Conservation (phyloP, 2,888 invertebrate genomes). For the Nomada ruficornis region DNA sequence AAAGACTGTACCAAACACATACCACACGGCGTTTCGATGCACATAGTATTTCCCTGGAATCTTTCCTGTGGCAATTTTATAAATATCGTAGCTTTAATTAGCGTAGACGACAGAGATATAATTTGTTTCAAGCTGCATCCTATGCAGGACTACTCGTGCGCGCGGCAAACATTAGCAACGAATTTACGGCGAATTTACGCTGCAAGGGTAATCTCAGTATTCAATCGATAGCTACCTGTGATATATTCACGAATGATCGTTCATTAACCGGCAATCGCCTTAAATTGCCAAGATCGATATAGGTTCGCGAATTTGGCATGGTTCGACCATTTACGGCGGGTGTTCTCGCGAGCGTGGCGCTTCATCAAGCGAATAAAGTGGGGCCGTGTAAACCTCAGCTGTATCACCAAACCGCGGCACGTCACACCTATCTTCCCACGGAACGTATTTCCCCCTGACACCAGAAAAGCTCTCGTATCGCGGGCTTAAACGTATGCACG, state of each 20-base stretch:
- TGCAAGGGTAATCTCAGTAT: not conserved
- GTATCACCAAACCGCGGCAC: slow-evolving; percentile 21
- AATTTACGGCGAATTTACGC: not conserved
- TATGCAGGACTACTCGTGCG: not conserved
- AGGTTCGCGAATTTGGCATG: slow-evolving; percentile 34
- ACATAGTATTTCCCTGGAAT: too few relatives aligned
- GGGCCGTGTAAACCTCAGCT: slow-evolving; percentile 29
- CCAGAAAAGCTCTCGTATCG: not conserved
- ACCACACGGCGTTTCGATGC: too few relatives aligned
- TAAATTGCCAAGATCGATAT: slow-evolving; percentile 26
- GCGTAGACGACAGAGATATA: not conserved
- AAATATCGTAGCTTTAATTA: not conserved
- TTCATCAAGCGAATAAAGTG: slow-evolving; percentile 47
- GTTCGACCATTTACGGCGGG: slow-evolving; percentile 7
- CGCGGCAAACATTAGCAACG: not conserved
- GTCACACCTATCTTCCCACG: slow-evolving; percentile 30
- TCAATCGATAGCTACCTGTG: slow-evolving; percentile 1
- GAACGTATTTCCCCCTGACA: not conserved
- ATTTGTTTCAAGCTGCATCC: too few relatives aligned
- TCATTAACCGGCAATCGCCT: slow-evolving; percentile 22
- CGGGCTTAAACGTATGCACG: not conserved
- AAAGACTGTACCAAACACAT: too few relatives aligned
- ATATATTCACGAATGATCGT: slow-evolving; percentile 16
- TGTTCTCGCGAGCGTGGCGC: slow-evolving; percentile 16
- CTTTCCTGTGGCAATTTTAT: too few relatives aligned